Conservation (phyloP, 2,113 vertebrate species). For the Callionymus lyra region DNA sequence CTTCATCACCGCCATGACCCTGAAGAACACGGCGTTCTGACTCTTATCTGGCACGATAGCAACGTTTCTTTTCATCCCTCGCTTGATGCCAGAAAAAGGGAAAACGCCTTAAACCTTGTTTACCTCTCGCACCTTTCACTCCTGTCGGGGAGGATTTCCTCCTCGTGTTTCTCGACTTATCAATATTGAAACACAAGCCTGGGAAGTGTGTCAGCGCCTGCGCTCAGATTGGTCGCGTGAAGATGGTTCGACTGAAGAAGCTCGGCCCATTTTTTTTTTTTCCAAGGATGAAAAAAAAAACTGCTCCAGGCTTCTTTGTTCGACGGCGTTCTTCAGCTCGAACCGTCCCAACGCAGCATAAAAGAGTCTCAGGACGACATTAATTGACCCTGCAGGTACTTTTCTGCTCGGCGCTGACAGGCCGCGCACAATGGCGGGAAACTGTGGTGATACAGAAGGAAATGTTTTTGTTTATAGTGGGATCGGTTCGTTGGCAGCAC, state of each 20-base stretch:
- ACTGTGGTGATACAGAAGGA: slow-evolving; percentile 34
- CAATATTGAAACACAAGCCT: slow-evolving; percentile 30
- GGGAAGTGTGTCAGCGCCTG: slow-evolving; percentile 28
- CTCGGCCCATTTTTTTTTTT: slow-evolving; percentile 16
- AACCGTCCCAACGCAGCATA: neutral
- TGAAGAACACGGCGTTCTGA: too few species aligned
- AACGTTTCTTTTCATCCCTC: too few species aligned
- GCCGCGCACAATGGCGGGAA: slow-evolving; percentile 56
- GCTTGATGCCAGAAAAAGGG: too few species aligned
- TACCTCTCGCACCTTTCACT: slow-evolving; percentile 12
- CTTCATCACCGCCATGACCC: too few species aligned
- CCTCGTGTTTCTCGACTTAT: slow-evolving; percentile 14
- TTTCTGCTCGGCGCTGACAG: slow-evolving; percentile 21
- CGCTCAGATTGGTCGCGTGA: slow-evolving; percentile 32
- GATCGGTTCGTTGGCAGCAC: slow-evolving; percentile 18
- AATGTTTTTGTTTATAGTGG: slow-evolving; percentile 50
- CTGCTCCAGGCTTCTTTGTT: neutral
- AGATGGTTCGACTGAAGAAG: slow-evolving; percentile 38
- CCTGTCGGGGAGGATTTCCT: slow-evolving; percentile 37
- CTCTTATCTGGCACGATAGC: too few species aligned
- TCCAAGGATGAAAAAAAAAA: neutral
- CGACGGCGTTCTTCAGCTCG: neutral
- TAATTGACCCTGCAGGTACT: slow-evolving; percentile 54
- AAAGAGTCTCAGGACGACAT: slow-evolving; percentile 29
- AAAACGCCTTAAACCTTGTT: slow-evolving; percentile 17